Conservation (phyloP, 2,888 invertebrate species). For the Stratiomys singularior region DNA sequence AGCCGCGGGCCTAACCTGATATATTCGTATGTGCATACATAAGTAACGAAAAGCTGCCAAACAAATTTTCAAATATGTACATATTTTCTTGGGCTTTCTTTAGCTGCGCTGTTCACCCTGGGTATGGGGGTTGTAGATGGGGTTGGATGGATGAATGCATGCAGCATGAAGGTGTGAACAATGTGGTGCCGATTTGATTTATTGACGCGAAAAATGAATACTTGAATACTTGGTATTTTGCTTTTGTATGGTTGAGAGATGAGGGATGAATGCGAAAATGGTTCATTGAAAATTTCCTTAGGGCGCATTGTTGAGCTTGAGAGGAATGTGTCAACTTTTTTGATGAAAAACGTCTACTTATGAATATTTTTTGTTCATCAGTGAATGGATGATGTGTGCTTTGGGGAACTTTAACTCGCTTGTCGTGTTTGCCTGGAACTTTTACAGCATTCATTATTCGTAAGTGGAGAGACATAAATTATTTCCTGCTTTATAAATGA, state of each 20-base stretch:
- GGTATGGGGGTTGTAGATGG: not conserved
- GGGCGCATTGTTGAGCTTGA: not conserved
- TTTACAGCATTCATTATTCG: too few species aligned
- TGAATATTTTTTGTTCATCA: not conserved
- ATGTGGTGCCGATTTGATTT: constrained; percentile 27
- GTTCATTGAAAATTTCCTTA: not conserved
- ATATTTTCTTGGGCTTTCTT: too few species aligned
- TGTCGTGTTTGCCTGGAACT: not conserved
- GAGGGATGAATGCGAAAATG: constrained; percentile 15
- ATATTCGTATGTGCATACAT: not conserved
- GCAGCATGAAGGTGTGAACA: constrained; percentile 15
- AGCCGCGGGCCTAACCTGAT: not conserved
- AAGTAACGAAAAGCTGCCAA: not conserved
- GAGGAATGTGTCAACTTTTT: constrained; percentile 24
- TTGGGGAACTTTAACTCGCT: not conserved
- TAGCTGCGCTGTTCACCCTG: not conserved
- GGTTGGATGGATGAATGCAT: not conserved
- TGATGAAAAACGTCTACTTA: not conserved
- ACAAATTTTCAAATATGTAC: not conserved
- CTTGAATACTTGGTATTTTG: constrained; percentile 1
- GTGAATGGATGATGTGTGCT: not conserved
- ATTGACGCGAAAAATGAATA: constrained; percentile 28
- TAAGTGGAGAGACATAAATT: too few species aligned
- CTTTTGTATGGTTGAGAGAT: not conserved
- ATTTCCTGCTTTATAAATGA: too few species aligned